Base-by-base conservation (phyloP, 2,113 vertebrate species). In the Myotis lucifugus region DNA sequence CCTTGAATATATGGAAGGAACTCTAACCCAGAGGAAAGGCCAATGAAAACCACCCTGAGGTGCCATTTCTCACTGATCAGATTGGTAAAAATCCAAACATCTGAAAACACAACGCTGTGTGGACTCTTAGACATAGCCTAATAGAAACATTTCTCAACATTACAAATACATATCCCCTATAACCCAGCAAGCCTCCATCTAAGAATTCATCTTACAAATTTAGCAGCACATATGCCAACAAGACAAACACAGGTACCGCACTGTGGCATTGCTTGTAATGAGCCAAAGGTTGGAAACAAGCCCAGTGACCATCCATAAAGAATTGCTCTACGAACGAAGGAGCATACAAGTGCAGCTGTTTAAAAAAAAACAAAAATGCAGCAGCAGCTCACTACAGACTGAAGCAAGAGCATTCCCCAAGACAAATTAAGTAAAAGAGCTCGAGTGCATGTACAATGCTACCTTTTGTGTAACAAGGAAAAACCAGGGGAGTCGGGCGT, bases 201-300 rank as follows among this genome's bases (percentile, higher is more conserved):
- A 76, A 59, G 73, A 77, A 69, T 0, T 64, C 73, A 13, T 5
- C 34, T 61, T 8, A 42, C 9, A 72, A 32, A 72, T 1, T 32
- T 6, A 50, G 27, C 32, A 14, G 27, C 29, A 34, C 6, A 13
- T 9, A 27, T 12, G 12, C 19, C 19, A 32, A 54, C 0, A 2
- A 88, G 72, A 7, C 18, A 17, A 12, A 40, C 40, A 46, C 59
- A 40, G 8, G 27, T 4, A n/a, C 17, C 1, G 18, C n/a, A n/a
- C 5, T 2, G 25, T 1, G 1, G 48, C 54, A 23, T 4, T 2
- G 7, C 19, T 46, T 40, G 3, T 27, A 19, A 69, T 0, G 8
- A 74, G 54, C 78, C 66, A 21, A 32, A 40, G 13, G 69, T 66
- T 15, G 14, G 17, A 59, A 84, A 69, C 17, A 29, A 25, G 34